Evolutionary conservation across 2,888 invertebrate genomes (phyloP).

Genomic region (Tromatobia lineatoria): DNA sequence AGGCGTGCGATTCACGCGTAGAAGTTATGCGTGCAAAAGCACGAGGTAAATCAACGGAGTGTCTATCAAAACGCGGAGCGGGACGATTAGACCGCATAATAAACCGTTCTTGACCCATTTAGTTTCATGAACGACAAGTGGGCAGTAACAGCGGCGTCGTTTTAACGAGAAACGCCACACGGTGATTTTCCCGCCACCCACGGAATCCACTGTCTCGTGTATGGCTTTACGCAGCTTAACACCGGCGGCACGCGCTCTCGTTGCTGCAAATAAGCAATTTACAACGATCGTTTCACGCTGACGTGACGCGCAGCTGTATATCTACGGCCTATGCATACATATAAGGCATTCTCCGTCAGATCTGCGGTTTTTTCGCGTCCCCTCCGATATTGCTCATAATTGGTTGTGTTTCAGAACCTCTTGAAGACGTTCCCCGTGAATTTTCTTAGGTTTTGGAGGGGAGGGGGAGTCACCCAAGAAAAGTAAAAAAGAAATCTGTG

Average conservation of each 20-base stretch:
- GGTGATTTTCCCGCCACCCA: constrained; percentile 48
- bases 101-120: constrained; percentile 81
- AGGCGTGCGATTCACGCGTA: constrained; percentile 23
- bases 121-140: constrained; percentile 74
- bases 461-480: no score
- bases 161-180: constrained; percentile 52
- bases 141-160: constrained; percentile 43
- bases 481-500: no score
- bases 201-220: constrained; percentile 33
- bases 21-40: constrained; percentile 38
- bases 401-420: no score
- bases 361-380: no score
- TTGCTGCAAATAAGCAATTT: constrained; percentile 27
- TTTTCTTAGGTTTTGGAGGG: no score
- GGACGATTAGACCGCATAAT: constrained; percentile 68
- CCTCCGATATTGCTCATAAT: no score
- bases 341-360: no score
- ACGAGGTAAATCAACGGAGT: constrained; percentile 66
- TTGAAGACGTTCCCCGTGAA: no score
- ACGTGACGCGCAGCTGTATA: constrained; percentile 6
- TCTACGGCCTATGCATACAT: no score
- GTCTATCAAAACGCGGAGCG: constrained; percentile 66
- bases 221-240: background rate
- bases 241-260: constrained; percentile 32
- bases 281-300: constrained; percentile 32